Evolutionary conservation across 2,797 vertebrate genomes (phyloP).

Genomic region (Sebastes cheni): DNA sequence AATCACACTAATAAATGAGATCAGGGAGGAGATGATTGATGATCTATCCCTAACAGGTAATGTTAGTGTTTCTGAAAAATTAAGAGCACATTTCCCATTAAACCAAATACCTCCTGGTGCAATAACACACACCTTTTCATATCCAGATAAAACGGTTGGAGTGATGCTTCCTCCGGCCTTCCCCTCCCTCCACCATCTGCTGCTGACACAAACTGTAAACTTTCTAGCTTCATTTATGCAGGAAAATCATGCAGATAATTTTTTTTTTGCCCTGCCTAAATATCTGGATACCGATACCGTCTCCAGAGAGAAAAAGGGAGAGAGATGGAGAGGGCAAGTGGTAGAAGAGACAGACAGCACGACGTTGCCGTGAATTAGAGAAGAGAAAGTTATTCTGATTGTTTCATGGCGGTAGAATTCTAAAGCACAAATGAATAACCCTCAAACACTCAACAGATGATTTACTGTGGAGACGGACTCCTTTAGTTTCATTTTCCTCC

Average conservation of each 20-base stretch:
- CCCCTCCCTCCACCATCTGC: not conserved
- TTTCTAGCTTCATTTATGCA: not conserved
- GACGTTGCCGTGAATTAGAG: too few species aligned
- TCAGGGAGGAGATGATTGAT: conserved; percentile 25
- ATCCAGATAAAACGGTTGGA: not conserved
- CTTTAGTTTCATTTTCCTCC: too few species aligned
- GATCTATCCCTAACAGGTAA: conserved; percentile 6
- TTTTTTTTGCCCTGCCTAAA: too few species aligned
- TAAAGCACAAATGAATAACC: too few species aligned
- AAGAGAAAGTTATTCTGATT: too few species aligned
- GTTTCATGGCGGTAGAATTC: too few species aligned
- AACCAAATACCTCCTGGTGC: not conserved
- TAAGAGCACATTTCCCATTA: not conserved
- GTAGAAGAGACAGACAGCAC: too few species aligned
- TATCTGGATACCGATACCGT: too few species aligned
- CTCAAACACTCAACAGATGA: too few species aligned
- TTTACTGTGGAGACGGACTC: too few species aligned
- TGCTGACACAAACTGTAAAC: not conserved
- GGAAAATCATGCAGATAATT: not conserved
- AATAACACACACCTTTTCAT: not conserved
- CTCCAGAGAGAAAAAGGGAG: too few species aligned
- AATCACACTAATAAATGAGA: conserved; percentile 32
- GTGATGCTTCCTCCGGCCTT: not conserved
- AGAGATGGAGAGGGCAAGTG: too few species aligned
- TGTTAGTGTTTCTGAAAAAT: conserved; percentile 25